Conservation (phyloP, 2,113 vertebrate species). For the Copsychus sechellarum region DNA sequence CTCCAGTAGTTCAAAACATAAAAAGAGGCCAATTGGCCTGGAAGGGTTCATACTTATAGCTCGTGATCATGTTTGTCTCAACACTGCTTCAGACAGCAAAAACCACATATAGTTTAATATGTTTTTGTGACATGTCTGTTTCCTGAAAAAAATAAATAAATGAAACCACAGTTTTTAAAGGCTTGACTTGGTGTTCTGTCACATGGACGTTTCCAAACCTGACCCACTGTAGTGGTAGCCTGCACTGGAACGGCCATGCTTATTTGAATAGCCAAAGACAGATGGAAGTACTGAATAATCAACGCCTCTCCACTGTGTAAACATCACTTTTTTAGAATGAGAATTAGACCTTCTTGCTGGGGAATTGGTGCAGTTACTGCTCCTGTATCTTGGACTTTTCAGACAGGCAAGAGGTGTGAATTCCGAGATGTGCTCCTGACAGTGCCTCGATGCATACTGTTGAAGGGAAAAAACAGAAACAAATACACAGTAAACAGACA, state of each 20-base stretch:
- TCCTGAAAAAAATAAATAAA: constrained; percentile 46
- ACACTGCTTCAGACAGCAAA: constrained; percentile 50
- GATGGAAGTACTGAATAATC: constrained; percentile 82
- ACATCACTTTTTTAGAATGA: constrained; percentile 79
- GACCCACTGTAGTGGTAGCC: constrained; percentile 64
- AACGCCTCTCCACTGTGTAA: constrained; percentile 76
- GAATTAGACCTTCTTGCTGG: constrained; percentile 78
- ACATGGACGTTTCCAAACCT: constrained; percentile 83
- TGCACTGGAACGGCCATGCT: constrained; percentile 48
- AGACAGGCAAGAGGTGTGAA: constrained; percentile 83
- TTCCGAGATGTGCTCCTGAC: constrained; percentile 77
- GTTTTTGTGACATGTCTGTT: constrained; percentile 27
- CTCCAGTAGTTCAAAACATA: constrained; percentile 55
- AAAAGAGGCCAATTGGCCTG: constrained; percentile 34
- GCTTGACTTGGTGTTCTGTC: constrained; percentile 72
- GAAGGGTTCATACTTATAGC: constrained; percentile 28
- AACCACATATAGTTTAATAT: constrained; percentile 15
- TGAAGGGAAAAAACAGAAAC: not conserved
- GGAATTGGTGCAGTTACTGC: constrained; percentile 71
- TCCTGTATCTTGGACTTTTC: constrained; percentile 73
- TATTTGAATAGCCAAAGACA: constrained; percentile 73
- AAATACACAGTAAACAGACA: not conserved
- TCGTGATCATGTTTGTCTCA: constrained; percentile 62
- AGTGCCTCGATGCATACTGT: constrained; percentile 81
- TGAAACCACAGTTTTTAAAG: constrained; percentile 65